Conservation (phyloP, 1,140 invertebrate species). For the Drosophila kurseongensis region DNA sequence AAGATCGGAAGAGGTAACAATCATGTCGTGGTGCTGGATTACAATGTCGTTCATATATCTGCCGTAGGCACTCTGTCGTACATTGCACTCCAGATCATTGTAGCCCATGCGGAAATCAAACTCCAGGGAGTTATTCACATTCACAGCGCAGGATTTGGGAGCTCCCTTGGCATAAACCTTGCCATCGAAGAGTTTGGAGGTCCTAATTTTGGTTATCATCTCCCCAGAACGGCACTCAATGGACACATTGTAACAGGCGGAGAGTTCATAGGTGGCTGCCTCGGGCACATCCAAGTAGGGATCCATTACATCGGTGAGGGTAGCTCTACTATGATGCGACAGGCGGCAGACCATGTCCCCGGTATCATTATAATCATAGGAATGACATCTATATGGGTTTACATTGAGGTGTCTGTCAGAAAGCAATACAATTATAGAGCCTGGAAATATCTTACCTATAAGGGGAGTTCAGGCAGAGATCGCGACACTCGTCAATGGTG, state of each 20-base stretch:
- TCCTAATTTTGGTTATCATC: conserved; percentile 96
- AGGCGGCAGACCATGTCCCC: conserved; percentile 96
- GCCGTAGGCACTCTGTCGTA: conserved; percentile 93
- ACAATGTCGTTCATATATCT: conserved; percentile 95
- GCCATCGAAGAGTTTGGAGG: conserved; percentile 96
- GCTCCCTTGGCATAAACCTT: conserved; percentile 97
- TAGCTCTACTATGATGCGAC: conserved; percentile 95
- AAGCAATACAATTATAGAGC: not conserved
- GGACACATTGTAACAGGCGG: conserved; percentile 97
- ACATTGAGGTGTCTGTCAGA: not conserved
- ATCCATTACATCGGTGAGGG: conserved; percentile 94
- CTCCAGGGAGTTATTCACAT: conserved; percentile 93
- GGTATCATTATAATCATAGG: conserved; percentile 96
- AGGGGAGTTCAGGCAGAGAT: conserved; percentile 94
- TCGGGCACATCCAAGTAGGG: conserved; percentile 95
- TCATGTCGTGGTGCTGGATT: conserved; percentile 97
- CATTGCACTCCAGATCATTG: conserved; percentile 95
- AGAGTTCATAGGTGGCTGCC: conserved; percentile 95
- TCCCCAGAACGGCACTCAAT: conserved; percentile 95
- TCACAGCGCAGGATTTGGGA: conserved; percentile 95
- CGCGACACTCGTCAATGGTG: conserved; percentile 93
- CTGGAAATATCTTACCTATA: conserved; percentile 85
- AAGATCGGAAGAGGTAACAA: conserved; percentile 96
- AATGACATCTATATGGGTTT: conserved; percentile 89
- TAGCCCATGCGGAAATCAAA: conserved; percentile 95